Evolutionary conservation across 2,113 vertebrate species (phyloP).

Genomic region (Pagrus major): DNA sequence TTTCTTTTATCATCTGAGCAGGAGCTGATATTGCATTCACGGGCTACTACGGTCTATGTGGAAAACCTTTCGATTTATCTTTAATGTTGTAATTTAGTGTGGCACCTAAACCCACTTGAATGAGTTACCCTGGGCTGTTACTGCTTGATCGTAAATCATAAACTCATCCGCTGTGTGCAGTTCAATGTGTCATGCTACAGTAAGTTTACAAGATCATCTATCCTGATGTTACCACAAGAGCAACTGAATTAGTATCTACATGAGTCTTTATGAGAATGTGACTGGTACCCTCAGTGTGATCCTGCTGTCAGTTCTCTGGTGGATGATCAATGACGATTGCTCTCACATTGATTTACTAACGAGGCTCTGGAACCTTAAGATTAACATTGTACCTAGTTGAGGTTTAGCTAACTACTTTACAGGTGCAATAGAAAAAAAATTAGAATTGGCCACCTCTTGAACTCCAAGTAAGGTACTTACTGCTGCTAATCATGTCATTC

Average conservation of each 20-base stretch:
- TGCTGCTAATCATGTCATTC: too few relatives aligned
- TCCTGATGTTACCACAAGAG: not conserved
- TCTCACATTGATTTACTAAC: not conserved
- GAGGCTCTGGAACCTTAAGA: not conserved
- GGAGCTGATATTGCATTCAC: not conserved
- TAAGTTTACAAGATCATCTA: not conserved
- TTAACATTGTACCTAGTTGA: not conserved
- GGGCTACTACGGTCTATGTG: not conserved
- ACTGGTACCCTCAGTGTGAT: not conserved
- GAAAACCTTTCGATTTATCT: not conserved
- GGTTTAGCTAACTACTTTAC: too few relatives aligned
- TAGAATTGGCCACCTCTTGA: too few relatives aligned
- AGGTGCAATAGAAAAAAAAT: too few relatives aligned
- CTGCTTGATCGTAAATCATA: not conserved
- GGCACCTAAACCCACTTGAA: not conserved
- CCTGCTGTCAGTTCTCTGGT: not conserved
- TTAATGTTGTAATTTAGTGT: not conserved
- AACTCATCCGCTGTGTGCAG: not conserved
- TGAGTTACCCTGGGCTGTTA: not conserved
- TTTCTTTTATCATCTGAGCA: not conserved
- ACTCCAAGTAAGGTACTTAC: too few relatives aligned
- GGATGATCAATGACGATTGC: slow-evolving; percentile 2
- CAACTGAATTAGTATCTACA: not conserved
- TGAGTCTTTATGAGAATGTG: not conserved
- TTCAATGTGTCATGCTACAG: not conserved